Evolutionary conservation across 2,888 invertebrate species (phyloP), one percentile per base, ranked within the genome.

Genomic region (Caenorhabditis sp.): DNA sequence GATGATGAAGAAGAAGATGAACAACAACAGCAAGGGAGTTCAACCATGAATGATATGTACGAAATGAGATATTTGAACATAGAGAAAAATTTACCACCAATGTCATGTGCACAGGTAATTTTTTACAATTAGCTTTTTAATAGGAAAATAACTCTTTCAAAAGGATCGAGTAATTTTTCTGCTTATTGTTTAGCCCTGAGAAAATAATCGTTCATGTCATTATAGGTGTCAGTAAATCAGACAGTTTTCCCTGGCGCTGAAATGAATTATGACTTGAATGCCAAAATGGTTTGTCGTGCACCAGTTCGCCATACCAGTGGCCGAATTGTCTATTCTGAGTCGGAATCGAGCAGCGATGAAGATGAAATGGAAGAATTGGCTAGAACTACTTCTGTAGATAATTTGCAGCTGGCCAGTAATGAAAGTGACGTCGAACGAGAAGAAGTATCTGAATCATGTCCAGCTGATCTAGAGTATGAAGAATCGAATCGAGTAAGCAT

Each of bases 221-320:
- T 65, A 60, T 64, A 85, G 85, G 71, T 82, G 8, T 67, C 75
- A 0, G 65, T 75, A 0, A 73, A 84, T 61, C 69, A 79, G n/a
- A 79, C 78, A 12, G 72, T 84, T 1, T 85, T 85, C 61, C 80
- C 77, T 10, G 85, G 85, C 1, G 82, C 85, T 4, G 82, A 85
- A 50, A 59, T 80, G 12, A 76, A 60, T 57, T 81, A 79, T 38
- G 84, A 85, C 43, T 21, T 77, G 61, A 77, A 81, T 17, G 56
- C 57, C 12, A 73, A 65, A 56, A 25, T 65, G 8, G 68, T 73
- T 31, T 63, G 62, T 10, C 66, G 65, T 7, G 56, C 23, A 5
- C 65, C n/a, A 21, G n/a, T 49, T 59, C 59, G 26, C 14, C 57
- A 17, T 27, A 26, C 27, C n/a, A n/a, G 2, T 31, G 65, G 2